Conservation (phyloP, 2,113 vertebrate species). For the Smithornis capensis region DNA sequence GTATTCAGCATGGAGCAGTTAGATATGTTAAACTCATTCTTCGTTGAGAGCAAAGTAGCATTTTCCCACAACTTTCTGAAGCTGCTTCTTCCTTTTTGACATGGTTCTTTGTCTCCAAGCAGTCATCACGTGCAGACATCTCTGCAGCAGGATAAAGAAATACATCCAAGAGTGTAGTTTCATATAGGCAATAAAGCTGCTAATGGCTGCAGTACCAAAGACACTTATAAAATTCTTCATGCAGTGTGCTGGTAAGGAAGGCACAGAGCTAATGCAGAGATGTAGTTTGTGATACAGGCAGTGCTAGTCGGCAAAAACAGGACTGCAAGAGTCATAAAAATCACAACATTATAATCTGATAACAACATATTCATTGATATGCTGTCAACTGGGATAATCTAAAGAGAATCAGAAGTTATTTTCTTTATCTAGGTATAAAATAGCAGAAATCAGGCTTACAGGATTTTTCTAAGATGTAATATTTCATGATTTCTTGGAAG, state of each 20-base stretch:
- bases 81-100: background rate
- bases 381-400: background rate
- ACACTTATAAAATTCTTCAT: background rate
- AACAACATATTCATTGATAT: background rate
- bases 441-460: background rate
- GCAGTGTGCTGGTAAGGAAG: background rate
- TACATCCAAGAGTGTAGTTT: background rate
- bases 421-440: constrained; percentile 8
- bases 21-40: background rate
- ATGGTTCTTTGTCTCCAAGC: constrained; percentile 9
- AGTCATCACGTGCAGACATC: background rate
- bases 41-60: background rate
- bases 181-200: constrained; percentile 1
- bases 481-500: background rate
- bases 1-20: background rate
- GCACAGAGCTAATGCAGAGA: background rate
- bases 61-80: background rate
- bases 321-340: background rate
- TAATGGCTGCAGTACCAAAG: constrained; percentile 7
- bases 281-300: background rate
- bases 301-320: background rate
- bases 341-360: background rate
- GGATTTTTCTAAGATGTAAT: background rate
- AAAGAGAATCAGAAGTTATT: background rate
- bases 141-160: background rate